Evolutionary conservation across 1,140 invertebrate species (phyloP), one percentile per base, ranked within the genome.

Genomic region (Drosophila suzukii): DNA sequence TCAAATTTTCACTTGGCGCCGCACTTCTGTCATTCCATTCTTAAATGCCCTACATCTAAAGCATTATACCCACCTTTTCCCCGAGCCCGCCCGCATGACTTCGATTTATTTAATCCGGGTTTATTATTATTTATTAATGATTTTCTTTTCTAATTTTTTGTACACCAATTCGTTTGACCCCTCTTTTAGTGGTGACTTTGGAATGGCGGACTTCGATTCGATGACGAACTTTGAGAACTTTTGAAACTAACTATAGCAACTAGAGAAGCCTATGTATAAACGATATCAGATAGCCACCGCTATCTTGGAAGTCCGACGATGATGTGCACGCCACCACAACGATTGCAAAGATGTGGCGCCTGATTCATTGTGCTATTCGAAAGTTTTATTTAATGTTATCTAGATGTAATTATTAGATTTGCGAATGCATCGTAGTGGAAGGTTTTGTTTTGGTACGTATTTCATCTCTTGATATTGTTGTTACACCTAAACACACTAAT

Each of bases 371-470:
- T 60, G 75, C 62, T 77, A 67, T 56, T 66, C 58, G 53, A 41
- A 71, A 20, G 36, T 65, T 78, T 68, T 54, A 61, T 51, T 53
- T 60, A 60, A 72, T 66, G 57, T 70, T 78, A 70, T 80, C 50
- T 75, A 72, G 70, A 71, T 44, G 65, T 78, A 47, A 66, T 71
- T 77, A 76, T 60, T 77, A 60, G 57, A 71, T 65, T 51, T 78
- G 55, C 79, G 84, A 83, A 74, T 73, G 66, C 66, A 80, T 56
- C 77, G 54, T 84, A 80, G 63, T 77, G 76, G 80, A 84, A 83
- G 86, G 83, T 83, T 68, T 78, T 75, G 63, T 82, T 82, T 88
- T 83, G 83, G 83, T 88, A 88, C 58, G 83, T 88, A 88, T 83
- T 73, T 72, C 8, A 49, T 34, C 8, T 54, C 27, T 58, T 47